phyloP scores from a whole-genome alignment of 2,888 invertebrate species.

The Amphipoea oculea region DNA sequence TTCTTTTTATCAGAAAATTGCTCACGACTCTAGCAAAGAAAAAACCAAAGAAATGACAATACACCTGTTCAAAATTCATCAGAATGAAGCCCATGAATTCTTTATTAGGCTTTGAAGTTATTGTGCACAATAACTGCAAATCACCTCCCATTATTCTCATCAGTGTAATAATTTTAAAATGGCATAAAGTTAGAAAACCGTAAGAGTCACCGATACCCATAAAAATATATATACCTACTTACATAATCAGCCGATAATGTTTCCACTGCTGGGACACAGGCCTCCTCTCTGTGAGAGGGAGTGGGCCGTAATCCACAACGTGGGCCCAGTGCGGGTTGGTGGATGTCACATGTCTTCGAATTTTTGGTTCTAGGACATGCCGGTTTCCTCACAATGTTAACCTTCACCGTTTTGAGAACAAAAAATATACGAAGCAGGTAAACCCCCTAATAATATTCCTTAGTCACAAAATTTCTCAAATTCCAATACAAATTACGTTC shows the following conservation, averaged over 20 bases:
- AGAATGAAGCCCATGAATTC: neutral
- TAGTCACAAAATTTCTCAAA: constrained; percentile 33
- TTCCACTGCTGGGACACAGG: neutral
- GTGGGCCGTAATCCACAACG: neutral
- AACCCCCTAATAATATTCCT: constrained; percentile 23
- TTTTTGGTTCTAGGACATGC: neutral
- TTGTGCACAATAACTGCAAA: neutral
- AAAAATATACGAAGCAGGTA: constrained; percentile 9
- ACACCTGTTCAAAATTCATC: neutral
- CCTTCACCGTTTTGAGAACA: neutral
- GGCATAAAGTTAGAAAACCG: neutral
- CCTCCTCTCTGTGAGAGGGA: neutral
- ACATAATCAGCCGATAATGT: neutral
- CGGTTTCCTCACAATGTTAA: neutral
- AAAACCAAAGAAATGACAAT: neutral
- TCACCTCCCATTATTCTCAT: neutral
- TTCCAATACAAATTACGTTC: constrained; percentile 45
- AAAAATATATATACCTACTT: neutral
- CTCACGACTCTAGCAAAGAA: neutral
- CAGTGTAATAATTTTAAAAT: neutral
- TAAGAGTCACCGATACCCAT: neutral
- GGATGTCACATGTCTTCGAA: neutral
- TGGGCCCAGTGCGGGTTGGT: neutral
- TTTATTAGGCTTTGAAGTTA: neutral
- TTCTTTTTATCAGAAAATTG: neutral